A percentile compares a stretch with the other conserved stretches of the same genome.
Evolutionary conservation across 2,113 vertebrate genomes (phyloP).

Genomic region (Lepus americanus): DNA sequence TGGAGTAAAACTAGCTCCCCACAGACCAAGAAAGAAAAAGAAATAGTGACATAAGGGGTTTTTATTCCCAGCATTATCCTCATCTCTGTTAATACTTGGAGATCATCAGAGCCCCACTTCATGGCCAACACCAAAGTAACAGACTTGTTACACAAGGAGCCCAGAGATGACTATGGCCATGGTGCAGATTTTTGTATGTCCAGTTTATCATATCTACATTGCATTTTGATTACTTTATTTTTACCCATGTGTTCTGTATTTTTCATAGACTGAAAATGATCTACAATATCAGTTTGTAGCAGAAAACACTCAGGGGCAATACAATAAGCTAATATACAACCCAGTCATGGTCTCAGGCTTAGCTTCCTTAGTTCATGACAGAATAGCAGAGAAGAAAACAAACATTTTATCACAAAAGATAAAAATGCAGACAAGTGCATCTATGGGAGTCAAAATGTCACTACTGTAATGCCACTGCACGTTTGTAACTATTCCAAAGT

Average conservation of each 20-base stretch:
- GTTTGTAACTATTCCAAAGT: conserved; percentile 11
- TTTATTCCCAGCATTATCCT: background rate
- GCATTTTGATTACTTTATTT: too few relatives aligned
- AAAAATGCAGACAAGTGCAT: background rate
- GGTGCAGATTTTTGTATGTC: too few relatives aligned
- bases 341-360: too few relatives aligned
- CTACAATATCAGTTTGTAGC: too few relatives aligned
- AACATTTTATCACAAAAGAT: background rate
- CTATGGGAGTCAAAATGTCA: background rate
- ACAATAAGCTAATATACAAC: too few relatives aligned
- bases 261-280: too few relatives aligned
- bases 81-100: background rate
- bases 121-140: background rate
- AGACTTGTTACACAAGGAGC: background rate
- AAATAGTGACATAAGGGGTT: background rate
- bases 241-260: too few relatives aligned
- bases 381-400: background rate
- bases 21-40: too few relatives aligned
- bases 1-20: too few relatives aligned
- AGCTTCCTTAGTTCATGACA: too few relatives aligned
- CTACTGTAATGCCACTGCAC: background rate
- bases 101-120: background rate
- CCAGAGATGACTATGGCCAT: background rate
- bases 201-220: too few relatives aligned
- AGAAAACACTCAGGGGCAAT: too few relatives aligned